Conservation (phyloP, 37 sponge, comb jelly and placozoan genomes). For the Theonella swinhoei region DNA sequence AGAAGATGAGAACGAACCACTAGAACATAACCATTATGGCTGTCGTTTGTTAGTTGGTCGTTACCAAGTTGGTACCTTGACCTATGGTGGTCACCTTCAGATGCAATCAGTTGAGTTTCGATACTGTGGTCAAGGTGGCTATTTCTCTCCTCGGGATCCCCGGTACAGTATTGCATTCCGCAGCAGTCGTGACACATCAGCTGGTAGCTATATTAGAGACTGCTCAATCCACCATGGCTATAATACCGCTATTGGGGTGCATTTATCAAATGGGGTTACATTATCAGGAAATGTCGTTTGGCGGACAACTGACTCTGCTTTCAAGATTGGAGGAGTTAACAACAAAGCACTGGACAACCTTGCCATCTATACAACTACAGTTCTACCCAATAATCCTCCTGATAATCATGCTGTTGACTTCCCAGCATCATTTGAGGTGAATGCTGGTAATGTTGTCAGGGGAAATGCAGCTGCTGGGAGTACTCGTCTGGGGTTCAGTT, state of each 20-base stretch:
- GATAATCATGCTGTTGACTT: conserved; percentile 92
- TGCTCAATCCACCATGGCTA: conserved; percentile 86
- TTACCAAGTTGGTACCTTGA: conserved; percentile 9
- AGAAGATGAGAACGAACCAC: conserved; percentile 53
- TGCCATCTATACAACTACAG: conserved; percentile 69
- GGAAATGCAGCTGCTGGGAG: conserved; percentile 83
- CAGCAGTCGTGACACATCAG: conserved; percentile 18
- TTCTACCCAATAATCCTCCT: conserved; percentile 67
- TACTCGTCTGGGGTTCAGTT: conserved; percentile 61
- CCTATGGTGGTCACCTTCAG: conserved; percentile 40
- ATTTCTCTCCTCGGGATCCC: conserved; percentile 74
- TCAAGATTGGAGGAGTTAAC: conserved; percentile 58
- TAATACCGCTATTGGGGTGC: conserved; percentile 85
- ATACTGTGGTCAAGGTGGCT: conserved; percentile 88
- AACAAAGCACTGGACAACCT: conserved; percentile 59
- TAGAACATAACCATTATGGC: conserved; percentile 75
- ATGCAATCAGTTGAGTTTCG: conserved; percentile 76
- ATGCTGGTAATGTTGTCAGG: conserved; percentile 52
- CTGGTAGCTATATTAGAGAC: conserved; percentile 46
- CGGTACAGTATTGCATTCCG: conserved; percentile 77
- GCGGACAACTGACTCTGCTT: conserved; percentile 70
- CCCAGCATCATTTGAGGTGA: conserved; percentile 85
- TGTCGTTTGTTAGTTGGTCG: conserved; percentile 77
- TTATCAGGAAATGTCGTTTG: conserved; percentile 73
- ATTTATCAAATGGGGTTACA: conserved; percentile 55